Percentiles rank a stretch among this genome's conserved stretches.
Evolutionary conservation across 2,888 invertebrate species (phyloP).

Genomic region (Phragmatobia fuliginosa): DNA sequence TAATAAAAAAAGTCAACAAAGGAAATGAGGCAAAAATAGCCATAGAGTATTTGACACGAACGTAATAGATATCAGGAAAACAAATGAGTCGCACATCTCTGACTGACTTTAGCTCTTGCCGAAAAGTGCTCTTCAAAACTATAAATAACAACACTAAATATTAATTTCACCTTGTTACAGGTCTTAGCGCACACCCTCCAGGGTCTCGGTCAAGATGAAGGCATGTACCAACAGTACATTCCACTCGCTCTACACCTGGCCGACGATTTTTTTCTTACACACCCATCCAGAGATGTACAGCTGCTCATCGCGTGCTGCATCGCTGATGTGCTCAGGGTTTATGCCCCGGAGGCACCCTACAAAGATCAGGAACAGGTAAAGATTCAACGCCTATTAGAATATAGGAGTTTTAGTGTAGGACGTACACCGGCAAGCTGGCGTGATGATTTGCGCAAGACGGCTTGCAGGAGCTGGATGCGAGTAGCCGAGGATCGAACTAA

Average conservation of each 20-base stretch:
- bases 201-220: conserved; percentile 98
- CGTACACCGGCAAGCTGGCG: no score
- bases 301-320: conserved; percentile 98
- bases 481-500: no score
- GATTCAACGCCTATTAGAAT: not conserved
- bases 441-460: no score
- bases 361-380: conserved; percentile 96
- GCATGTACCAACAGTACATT: conserved; percentile 96
- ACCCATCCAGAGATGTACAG: conserved; percentile 96
- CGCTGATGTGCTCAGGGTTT: conserved; percentile 98
- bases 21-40: no score
- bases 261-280: conserved; percentile 96
- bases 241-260: conserved; percentile 97
- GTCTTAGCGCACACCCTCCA: conserved; percentile 97
- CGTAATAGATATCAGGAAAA: no score
- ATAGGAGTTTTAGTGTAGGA: not conserved
- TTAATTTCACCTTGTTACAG: conserved; percentile 70
- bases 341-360: conserved; percentile 99
- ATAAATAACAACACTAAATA: not conserved
- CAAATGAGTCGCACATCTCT: not conserved
- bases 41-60: no score
- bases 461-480: no score
- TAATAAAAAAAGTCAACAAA: no score
- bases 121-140: not conserved
- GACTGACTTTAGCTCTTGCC: not conserved